Base-by-base conservation (phyloP, 2,888 invertebrate species). In the Phlogophora meticulosa region DNA sequence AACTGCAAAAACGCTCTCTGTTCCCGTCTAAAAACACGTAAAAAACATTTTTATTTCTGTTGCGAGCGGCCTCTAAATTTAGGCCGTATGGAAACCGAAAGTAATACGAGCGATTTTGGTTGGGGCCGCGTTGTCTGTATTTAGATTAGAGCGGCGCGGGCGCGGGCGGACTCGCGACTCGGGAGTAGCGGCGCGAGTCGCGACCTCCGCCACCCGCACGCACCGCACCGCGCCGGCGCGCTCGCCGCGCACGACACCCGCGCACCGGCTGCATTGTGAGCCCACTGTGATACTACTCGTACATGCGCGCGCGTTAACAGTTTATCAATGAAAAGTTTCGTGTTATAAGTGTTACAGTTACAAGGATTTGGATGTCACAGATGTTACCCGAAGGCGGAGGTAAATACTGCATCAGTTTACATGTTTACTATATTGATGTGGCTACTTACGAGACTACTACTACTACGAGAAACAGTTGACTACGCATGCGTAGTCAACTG, bases 11-110 rank as follows among this genome's bases (percentile, higher is more conserved):
- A 90, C 90, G 88, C 88, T 87, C 89, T 88, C 93, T 90, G 91
- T 92, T 92, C 93, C 91, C 90, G 93, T 90, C 93, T 93, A 92
- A 92, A 94, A 94, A 94, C 93, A 93, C 93, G 93, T 94, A 95
- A 94, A 94, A 94, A 93, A 92, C 92, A 88, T 89, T 93, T 94
- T 94, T 95, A 95, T 95, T 95, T 95, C 91, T 90, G 94, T 92
- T 91, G 91, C 91, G 88, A 93, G 92, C 94, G 91, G 91, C 92
- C 93, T 93, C 95, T 95, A 95, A 94, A 93, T 93, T 94, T 95
- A 95, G 95, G 94, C 91, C 93, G 94, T 93, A 94, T 93, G 93
- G 91, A 92, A 94, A 93, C 92, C 88, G 93, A 94, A 95, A 95
- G 94, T 94, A 91, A 94, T 94, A 92, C 93, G 92, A 91, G 94